Conservation (phyloP, 2,888 invertebrate species). For the Byasa hedistus region DNA sequence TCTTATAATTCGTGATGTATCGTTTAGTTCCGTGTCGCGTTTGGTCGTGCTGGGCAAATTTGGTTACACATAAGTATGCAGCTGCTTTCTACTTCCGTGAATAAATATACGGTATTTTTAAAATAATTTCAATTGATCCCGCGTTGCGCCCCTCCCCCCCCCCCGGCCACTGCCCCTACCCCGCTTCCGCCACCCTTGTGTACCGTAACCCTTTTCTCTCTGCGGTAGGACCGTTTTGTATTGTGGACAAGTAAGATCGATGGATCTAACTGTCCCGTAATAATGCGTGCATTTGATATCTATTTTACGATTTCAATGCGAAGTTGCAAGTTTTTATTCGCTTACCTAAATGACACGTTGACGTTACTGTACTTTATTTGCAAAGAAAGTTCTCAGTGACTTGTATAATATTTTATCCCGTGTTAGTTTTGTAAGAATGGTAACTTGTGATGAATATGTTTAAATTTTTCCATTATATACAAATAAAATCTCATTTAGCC, state of each 20-base stretch:
- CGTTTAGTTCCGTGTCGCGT: too few species aligned
- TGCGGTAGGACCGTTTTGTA: conserved; percentile 36
- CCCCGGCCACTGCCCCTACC: conserved; percentile 6
- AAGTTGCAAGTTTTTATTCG: conserved; percentile 15
- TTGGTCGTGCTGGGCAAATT: too few species aligned
- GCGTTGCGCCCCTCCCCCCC: not conserved
- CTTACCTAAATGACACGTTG: conserved; percentile 7
- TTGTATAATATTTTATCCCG: too few species aligned
- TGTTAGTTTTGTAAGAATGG: too few species aligned
- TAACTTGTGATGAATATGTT: too few species aligned
- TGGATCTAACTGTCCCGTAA: conserved; percentile 35
- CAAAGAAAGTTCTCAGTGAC: not conserved
- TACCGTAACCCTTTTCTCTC: conserved; percentile 34
- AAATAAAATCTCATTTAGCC: too few species aligned
- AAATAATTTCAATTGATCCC: conserved; percentile 15
- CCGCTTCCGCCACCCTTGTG: conserved; percentile 15
- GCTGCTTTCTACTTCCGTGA: too few species aligned
- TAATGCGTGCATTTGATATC: conserved; percentile 35
- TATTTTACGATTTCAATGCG: conserved; percentile 34
- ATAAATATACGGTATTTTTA: not conserved
- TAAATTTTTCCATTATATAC: too few species aligned
- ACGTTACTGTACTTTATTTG: not conserved
- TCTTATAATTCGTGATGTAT: too few species aligned
- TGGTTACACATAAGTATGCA: too few species aligned
- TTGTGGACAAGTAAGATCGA: conserved; percentile 40